Percentiles rank a stretch among this genome's conserved stretches.
Evolutionary conservation across 2,888 invertebrate genomes (phyloP).

Genomic region (Eumerus sabulonum): DNA sequence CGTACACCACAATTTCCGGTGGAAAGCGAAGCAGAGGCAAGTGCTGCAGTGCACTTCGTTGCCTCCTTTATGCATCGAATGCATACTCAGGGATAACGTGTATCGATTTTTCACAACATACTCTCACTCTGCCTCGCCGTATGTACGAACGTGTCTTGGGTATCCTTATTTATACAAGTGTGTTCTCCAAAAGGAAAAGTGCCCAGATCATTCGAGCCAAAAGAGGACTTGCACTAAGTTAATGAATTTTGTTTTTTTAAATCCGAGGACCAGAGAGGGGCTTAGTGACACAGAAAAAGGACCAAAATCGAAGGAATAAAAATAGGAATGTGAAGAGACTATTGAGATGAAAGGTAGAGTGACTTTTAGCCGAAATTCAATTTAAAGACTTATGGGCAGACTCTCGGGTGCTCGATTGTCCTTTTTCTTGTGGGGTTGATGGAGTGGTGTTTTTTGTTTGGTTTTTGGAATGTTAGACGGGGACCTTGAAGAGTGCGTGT

Average conservation of each 20-base stretch:
- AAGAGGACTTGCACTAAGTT: conserved; percentile 52
- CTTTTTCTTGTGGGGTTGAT: background rate
- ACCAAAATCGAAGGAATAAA: conserved; percentile 1
- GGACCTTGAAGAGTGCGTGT: conserved; percentile 47
- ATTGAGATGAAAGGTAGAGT: conserved; percentile 1
- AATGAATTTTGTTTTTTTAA: conserved; percentile 48
- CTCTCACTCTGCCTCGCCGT: background rate
- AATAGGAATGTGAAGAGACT: conserved; percentile 33
- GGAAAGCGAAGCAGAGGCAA: conserved; percentile 41
- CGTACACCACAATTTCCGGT: conserved; percentile 59
- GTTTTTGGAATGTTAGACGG: conserved; percentile 3
- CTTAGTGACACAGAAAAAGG: background rate
- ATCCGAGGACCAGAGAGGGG: conserved; percentile 48
- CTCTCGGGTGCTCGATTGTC: too few species aligned
- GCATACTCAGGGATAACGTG: conserved; percentile 55
- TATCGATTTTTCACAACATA: conserved; percentile 60
- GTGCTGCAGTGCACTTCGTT: conserved; percentile 52
- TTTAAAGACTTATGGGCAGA: conserved; percentile 27
- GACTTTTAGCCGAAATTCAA: conserved; percentile 38
- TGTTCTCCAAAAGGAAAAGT: conserved; percentile 55
- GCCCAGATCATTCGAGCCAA: conserved; percentile 48
- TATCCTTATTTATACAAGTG: conserved; percentile 57
- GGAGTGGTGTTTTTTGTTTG: background rate
- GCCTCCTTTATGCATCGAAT: conserved; percentile 38
- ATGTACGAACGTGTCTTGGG: conserved; percentile 29